Evolutionary conservation across 2,113 vertebrate species (phyloP).

Genomic region (Dasyurus viverrinus): DNA sequence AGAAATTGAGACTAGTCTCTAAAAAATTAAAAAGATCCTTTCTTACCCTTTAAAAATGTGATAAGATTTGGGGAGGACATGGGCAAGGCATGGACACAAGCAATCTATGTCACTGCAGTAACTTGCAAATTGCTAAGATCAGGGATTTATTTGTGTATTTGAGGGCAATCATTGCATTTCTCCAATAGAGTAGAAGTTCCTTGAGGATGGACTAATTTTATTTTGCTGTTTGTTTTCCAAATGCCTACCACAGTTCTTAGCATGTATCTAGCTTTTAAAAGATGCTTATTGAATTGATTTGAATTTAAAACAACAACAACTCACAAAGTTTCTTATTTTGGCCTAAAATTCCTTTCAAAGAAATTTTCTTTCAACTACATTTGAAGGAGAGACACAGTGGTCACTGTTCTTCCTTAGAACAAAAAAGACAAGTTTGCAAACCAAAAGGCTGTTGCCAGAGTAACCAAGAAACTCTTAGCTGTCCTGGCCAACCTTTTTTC

Average conservation of each 20-base stretch:
- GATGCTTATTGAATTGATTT: neutral
- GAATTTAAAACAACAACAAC: neutral
- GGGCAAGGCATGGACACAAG: too few relatives aligned
- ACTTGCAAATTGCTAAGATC: neutral
- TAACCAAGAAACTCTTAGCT: neutral
- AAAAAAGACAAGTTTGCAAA: neutral
- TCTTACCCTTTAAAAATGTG: neutral
- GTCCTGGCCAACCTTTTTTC: neutral
- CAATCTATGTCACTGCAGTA: neutral
- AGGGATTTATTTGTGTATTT: neutral
- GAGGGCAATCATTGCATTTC: neutral
- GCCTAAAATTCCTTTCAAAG: neutral
- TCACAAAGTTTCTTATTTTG: neutral
- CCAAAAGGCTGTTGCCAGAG: neutral
- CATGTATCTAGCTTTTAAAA: neutral
- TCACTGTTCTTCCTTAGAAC: neutral
- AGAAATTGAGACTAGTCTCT: too few relatives aligned
- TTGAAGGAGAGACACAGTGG: neutral
- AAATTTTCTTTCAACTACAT: neutral
- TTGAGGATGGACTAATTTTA: neutral
- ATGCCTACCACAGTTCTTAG: neutral
- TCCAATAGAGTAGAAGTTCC: neutral
- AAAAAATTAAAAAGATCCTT: neutral
- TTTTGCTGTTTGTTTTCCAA: neutral
- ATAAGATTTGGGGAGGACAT: neutral